Conservation (phyloP, 1,140 invertebrate species). For the Drosophila santomea region DNA sequence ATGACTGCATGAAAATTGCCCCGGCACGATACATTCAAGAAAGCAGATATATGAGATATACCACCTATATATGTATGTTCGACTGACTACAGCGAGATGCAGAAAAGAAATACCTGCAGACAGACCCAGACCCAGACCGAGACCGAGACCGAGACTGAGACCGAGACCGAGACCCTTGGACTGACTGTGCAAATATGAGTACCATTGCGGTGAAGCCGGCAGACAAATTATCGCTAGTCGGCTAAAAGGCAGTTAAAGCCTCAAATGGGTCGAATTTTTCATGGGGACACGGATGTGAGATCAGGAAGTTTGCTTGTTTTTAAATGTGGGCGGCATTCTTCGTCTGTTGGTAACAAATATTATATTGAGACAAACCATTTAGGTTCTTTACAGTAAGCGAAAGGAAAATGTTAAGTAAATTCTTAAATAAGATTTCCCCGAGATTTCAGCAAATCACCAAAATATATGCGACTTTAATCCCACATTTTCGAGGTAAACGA, state of each 20-base stretch:
- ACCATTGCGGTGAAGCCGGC: constrained; percentile 14
- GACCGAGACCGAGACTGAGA: background rate
- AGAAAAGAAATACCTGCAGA: constrained; percentile 6
- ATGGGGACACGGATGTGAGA: constrained; percentile 14
- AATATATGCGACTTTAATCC: constrained; percentile 10
- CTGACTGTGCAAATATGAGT: constrained; percentile 27
- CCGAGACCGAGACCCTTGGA: background rate
- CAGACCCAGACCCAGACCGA: background rate
- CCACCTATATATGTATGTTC: background rate
- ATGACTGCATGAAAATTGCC: constrained; percentile 73
- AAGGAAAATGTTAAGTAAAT: background rate
- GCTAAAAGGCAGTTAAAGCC: constrained; percentile 25
- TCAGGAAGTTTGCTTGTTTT: background rate
- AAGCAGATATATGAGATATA: constrained; percentile 2
- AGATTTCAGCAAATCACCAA: background rate
- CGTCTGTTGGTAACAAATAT: background rate
- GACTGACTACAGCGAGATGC: constrained; percentile 3
- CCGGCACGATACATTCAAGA: constrained; percentile 40
- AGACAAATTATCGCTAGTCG: constrained; percentile 36
- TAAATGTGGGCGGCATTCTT: background rate
- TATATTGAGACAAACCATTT: no score
- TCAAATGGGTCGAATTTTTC: constrained; percentile 10
- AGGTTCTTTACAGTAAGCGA: no score
- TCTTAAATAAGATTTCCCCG: background rate
- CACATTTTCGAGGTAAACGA: constrained; percentile 1